These are phyloP conservation scores for Halichondria panicea DNA, from an alignment of 37 sponge, comb jelly and placozoan genomes.

Conservation along the genomic window DNA sequence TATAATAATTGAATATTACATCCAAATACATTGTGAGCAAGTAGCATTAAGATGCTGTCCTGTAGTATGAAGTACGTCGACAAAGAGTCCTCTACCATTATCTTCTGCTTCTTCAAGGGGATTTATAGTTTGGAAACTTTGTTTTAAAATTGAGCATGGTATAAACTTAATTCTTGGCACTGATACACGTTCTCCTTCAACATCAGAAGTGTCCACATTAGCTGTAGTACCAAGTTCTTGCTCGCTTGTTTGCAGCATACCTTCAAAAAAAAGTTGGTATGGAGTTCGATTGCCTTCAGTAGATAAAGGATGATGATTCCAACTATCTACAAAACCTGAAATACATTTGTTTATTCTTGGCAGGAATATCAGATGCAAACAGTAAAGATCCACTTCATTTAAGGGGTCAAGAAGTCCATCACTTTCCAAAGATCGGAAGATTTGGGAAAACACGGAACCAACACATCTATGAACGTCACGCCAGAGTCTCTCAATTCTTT, in stretches of 20 bases:
- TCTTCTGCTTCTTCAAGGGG: not conserved
- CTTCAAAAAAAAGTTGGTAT: not conserved
- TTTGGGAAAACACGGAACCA: too few relatives aligned
- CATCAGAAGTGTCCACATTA: not conserved
- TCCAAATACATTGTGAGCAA: too few relatives aligned
- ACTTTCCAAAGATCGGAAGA: constrained; percentile 13
- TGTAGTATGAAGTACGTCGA: not conserved
- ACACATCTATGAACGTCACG: constrained; percentile 35
- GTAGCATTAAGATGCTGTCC: not conserved
- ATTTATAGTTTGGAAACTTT: not conserved
- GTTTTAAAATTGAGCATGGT: not conserved
- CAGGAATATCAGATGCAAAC: constrained; percentile 18
- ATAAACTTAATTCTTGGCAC: not conserved
- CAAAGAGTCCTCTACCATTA: not conserved
- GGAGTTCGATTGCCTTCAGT: constrained; percentile 2
- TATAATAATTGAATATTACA: too few relatives aligned
- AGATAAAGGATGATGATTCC: constrained; percentile 36
- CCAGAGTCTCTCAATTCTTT: constrained; percentile 35
- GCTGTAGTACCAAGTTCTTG: not conserved
- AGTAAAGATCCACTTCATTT: constrained; percentile 20
- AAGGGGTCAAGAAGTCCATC: constrained; percentile 10
- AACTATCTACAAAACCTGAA: constrained; percentile 15
- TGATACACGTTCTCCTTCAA: not conserved
- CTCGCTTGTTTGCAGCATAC: not conserved
- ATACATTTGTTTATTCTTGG: constrained; percentile 13